A percentile compares a stretch with the other conserved stretches of the same genome.
Evolutionary conservation across 2,888 invertebrate genomes (phyloP).

Genomic region (Argynnis bischoffii): DNA sequence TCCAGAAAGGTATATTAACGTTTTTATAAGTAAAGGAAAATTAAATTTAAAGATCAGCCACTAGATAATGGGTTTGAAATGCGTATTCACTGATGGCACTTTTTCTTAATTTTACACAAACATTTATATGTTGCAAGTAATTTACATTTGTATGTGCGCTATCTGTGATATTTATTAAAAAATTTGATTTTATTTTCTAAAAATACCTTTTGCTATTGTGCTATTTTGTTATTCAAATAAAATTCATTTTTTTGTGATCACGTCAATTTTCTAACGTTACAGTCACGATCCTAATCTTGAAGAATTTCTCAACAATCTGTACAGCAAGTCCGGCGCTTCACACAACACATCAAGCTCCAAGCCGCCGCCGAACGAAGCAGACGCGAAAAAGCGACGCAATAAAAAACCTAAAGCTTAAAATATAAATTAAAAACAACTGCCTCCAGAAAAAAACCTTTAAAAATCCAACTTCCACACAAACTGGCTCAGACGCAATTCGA

Average conservation of each 20-base stretch:
- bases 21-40: too few relatives aligned
- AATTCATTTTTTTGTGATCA: neutral
- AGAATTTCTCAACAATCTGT: slow-evolving; percentile 90
- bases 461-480: slow-evolving; percentile 22
- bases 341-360: slow-evolving; percentile 49
- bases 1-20: too few relatives aligned
- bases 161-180: too few relatives aligned
- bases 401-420: slow-evolving; percentile 63
- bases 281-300: slow-evolving; percentile 90
- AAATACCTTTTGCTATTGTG: too few relatives aligned
- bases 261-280: slow-evolving; percentile 36
- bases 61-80: too few relatives aligned
- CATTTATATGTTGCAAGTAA: too few relatives aligned
- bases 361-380: slow-evolving; percentile 47
- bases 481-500: slow-evolving; percentile 10
- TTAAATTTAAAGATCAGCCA: too few relatives aligned
- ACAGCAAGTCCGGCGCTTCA: slow-evolving; percentile 83
- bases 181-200: too few relatives aligned
- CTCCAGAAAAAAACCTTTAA: slow-evolving; percentile 24
- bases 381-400: slow-evolving; percentile 67
- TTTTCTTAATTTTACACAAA: neutral
- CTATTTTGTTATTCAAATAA: too few relatives aligned
- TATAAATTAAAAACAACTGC: slow-evolving; percentile 15
- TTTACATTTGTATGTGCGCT: too few relatives aligned
- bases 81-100: too few relatives aligned